A percentile compares a stretch with the other conserved stretches of the same genome.
Conservation (phyloP, 2,797 vertebrate genomes). For the Galago senegalensis region DNA sequence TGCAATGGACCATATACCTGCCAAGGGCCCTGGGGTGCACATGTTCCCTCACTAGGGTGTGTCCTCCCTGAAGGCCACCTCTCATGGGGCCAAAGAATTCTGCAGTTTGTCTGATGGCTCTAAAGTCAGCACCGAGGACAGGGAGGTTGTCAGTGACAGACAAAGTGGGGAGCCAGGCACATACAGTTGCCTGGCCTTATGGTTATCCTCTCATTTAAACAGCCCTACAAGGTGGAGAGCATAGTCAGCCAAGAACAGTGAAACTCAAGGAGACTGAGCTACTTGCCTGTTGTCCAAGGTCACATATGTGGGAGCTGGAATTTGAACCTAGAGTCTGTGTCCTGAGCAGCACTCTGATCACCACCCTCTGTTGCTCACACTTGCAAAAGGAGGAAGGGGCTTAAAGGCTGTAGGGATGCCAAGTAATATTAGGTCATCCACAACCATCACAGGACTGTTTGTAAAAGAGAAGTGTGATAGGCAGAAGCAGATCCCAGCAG, state of each 20-base stretch:
- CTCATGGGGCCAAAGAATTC: neutral
- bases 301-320: neutral
- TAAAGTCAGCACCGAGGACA: neutral
- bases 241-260: neutral
- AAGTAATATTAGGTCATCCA: neutral
- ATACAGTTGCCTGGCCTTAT: neutral
- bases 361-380: neutral
- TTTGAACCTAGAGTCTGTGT: neutral
- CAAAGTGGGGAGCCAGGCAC: neutral
- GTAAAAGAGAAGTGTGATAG: neutral
- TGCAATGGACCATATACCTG: neutral
- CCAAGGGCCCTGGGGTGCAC: neutral
- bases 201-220: neutral
- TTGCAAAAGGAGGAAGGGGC: conserved; percentile 8
- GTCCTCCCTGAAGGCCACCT: neutral
- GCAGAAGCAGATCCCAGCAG: neutral
- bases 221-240: neutral
- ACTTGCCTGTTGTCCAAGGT: neutral
- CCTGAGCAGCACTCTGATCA: neutral
- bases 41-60: neutral
- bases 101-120: neutral
- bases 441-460: neutral
- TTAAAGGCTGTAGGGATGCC: neutral
- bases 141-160: neutral
- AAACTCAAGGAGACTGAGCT: neutral